Conservation (phyloP, 1,140 invertebrate species). For the Camponotus floridanus region DNA sequence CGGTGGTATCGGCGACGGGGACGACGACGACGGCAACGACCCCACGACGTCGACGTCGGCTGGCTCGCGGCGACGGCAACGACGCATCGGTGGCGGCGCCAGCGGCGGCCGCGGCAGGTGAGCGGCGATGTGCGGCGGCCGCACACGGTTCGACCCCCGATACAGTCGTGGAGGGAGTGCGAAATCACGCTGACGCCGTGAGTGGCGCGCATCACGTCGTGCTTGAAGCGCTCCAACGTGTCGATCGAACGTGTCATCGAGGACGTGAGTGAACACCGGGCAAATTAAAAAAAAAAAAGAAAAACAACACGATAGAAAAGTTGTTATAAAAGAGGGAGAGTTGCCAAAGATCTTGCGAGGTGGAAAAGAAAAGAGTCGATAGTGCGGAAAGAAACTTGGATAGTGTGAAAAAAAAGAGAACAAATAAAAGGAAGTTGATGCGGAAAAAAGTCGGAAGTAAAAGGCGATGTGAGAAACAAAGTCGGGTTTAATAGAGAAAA, state of each 20-base stretch:
- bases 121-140: constrained; percentile 64
- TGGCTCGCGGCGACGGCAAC: constrained; percentile 24
- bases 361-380: not conserved
- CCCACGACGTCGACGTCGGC: constrained; percentile 47
- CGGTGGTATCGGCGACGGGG: constrained; percentile 54
- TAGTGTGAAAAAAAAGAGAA: constrained; percentile 22
- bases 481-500: constrained; percentile 1
- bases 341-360: constrained; percentile 20
- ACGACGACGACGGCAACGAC: constrained; percentile 37
- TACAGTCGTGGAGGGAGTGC: constrained; percentile 70
- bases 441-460: not conserved
- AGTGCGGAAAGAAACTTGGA: constrained; percentile 19
- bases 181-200: constrained; percentile 70
- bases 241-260: constrained; percentile 44
- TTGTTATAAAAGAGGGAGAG: not conserved
- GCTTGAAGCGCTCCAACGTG: constrained; percentile 38
- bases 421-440: not conserved
- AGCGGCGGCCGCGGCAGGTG: constrained; percentile 66
- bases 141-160: constrained; percentile 68
- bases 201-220: constrained; percentile 71
- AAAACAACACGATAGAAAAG: not conserved
- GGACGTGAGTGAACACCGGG: constrained; percentile 50
- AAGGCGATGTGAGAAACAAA: not conserved
- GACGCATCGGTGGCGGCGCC: constrained; percentile 68
- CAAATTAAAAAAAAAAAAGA: not conserved